Evolutionary conservation across 1,140 invertebrate genomes (phyloP).

Genomic region (Halictus rubicundus): DNA sequence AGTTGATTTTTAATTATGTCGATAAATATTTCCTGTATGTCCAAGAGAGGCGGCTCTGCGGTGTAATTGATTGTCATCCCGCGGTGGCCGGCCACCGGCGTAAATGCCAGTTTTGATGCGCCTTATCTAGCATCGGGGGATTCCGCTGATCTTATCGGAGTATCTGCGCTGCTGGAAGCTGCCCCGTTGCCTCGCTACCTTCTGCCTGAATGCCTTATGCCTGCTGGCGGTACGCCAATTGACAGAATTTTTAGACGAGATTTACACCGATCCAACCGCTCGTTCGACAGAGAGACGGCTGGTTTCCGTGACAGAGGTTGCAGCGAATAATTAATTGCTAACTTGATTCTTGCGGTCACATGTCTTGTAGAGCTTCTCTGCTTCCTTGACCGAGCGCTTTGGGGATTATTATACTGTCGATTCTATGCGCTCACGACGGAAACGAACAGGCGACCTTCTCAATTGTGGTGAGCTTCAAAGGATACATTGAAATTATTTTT

Average conservation of each 20-base stretch:
- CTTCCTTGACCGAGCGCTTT: too few relatives aligned
- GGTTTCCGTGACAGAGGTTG: not conserved
- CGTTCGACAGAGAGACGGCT: slow-evolving; percentile 13
- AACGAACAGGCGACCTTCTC: too few relatives aligned
- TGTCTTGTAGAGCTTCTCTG: too few relatives aligned
- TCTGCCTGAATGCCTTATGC: too few relatives aligned
- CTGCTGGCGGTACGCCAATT: slow-evolving; percentile 38
- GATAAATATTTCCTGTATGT: slow-evolving; percentile 37
- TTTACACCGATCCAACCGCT: slow-evolving; percentile 17
- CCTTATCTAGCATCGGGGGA: not conserved
- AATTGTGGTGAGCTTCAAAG: too few relatives aligned
- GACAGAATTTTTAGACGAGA: slow-evolving; percentile 40
- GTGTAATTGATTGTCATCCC: slow-evolving; percentile 38
- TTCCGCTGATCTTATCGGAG: slow-evolving; percentile 49
- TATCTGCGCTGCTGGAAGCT: slow-evolving; percentile 29
- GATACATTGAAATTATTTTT: too few relatives aligned
- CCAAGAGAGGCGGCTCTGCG: not conserved
- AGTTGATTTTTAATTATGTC: slow-evolving; percentile 41
- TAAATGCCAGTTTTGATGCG: slow-evolving; percentile 32
- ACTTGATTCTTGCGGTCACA: too few relatives aligned
- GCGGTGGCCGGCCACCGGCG: not conserved
- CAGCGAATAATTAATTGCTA: not conserved
- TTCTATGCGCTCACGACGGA: too few relatives aligned
- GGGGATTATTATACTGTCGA: too few relatives aligned
- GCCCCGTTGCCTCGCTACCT: not conserved